Percentiles rank a stretch among this genome's conserved stretches.
phyloP scores from a whole-genome alignment of 1,140 invertebrate genomes.

The Eriocheir sinensis region DNA sequence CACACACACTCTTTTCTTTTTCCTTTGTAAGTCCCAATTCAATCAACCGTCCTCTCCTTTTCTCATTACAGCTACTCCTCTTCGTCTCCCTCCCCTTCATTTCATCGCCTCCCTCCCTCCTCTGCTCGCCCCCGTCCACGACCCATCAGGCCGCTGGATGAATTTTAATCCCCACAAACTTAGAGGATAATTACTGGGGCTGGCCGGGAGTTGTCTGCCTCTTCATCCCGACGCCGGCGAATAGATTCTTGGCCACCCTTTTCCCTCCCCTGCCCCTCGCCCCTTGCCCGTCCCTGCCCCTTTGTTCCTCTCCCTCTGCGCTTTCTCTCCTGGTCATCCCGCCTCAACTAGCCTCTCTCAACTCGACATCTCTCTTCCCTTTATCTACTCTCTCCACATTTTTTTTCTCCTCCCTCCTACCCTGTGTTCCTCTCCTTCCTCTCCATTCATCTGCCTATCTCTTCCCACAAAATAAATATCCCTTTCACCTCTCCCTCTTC shows the following conservation, averaged over 20 bases:
- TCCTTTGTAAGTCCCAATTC: no score
- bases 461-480: no score
- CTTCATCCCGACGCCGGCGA: background rate
- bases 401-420: no score
- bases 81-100: background rate
- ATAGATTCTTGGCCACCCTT: background rate
- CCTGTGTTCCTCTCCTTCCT: no score
- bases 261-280: background rate
- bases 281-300: background rate
- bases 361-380: no score
- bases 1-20: no score
- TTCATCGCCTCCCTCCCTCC: background rate
- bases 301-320: background rate
- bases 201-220: background rate
- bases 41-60: background rate
- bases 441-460: no score
- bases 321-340: background rate
- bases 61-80: background rate
- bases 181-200: slow-evolving; percentile 23
- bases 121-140: background rate
- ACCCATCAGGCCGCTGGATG: background rate
- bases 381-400: no score
- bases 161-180: slow-evolving; percentile 25
- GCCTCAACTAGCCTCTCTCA: no score
- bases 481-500: background rate